These are phyloP conservation scores for Percopsis omiscomaycus DNA, from an alignment of 2,797 vertebrate genomes.

Conservation along the genomic window DNA sequence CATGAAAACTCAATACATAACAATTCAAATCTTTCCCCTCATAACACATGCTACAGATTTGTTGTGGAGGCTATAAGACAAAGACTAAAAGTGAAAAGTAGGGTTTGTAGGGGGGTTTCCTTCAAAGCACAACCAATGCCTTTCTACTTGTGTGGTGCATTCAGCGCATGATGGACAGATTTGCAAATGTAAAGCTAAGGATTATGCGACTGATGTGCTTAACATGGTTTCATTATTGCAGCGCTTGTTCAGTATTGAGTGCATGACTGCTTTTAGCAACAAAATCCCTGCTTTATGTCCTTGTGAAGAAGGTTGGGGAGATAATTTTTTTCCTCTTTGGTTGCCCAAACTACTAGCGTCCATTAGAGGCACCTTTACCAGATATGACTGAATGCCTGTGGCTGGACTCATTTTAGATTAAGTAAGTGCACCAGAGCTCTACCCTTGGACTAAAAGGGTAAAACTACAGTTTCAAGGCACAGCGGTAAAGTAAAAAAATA, in stretches of 20 bases:
- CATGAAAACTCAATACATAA: conserved; percentile 29
- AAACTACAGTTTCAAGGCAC: conserved; percentile 45
- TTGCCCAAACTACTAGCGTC: conserved; percentile 30
- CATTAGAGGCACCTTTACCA: conserved; percentile 45
- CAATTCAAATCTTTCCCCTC: conserved; percentile 54
- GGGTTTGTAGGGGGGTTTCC: conserved; percentile 35
- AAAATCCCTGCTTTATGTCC: conserved; percentile 31
- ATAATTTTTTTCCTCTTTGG: conserved; percentile 23
- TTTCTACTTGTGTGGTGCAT: conserved; percentile 38
- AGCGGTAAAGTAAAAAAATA: conserved; percentile 39
- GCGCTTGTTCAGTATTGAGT: conserved; percentile 62
- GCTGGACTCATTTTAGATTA: conserved; percentile 45
- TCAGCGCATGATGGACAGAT: conserved; percentile 58
- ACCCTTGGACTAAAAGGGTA: conserved; percentile 46
- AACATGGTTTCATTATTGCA: conserved; percentile 57
- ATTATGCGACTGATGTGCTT: conserved; percentile 56
- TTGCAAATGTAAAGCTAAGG: conserved; percentile 54
- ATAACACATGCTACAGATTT: conserved; percentile 58
- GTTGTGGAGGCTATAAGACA: conserved; percentile 51
- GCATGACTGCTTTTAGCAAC: conserved; percentile 53
- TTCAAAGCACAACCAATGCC: conserved; percentile 33
- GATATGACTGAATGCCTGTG: conserved; percentile 52
- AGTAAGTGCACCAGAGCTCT: conserved; percentile 24
- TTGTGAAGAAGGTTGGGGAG: conserved; percentile 27
- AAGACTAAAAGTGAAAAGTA: conserved; percentile 35